phyloP scores from a whole-genome alignment of 2,797 vertebrate genomes.

The Carcharodon carcharias region DNA sequence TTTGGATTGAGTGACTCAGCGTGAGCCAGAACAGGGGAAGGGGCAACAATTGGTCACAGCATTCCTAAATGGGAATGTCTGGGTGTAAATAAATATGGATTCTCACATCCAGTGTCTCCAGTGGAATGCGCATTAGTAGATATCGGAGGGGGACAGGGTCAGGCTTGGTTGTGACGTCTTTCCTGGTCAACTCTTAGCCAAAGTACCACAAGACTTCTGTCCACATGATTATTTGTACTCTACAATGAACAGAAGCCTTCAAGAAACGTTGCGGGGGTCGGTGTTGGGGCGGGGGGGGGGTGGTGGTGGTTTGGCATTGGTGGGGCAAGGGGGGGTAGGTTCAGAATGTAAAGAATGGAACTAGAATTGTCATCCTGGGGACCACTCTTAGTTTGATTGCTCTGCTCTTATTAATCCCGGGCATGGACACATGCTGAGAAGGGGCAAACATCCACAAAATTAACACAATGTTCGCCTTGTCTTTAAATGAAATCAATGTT shows the following conservation, averaged over 20 bases:
- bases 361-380: too few relatives aligned
- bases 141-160: neutral
- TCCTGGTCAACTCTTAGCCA: neutral
- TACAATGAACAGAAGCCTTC: too few relatives aligned
- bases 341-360: too few relatives aligned
- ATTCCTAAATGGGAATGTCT: neutral
- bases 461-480: neutral
- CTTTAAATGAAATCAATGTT: neutral
- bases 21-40: neutral
- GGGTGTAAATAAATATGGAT: too few relatives aligned
- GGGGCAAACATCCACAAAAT: too few relatives aligned
- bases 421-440: neutral
- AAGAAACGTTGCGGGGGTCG: too few relatives aligned
- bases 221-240: too few relatives aligned
- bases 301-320: too few relatives aligned
- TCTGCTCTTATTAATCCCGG: neutral
- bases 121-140: neutral
- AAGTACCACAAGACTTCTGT: neutral
- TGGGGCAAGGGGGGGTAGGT: too few relatives aligned
- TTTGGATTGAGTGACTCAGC: neutral
- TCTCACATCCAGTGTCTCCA: neutral
- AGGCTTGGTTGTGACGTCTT: neutral
- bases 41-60: neutral
- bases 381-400: neutral
- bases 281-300: too few relatives aligned